Percentiles rank a stretch among this genome's conserved stretches.
These are phyloP conservation scores for Drosophila barbarae DNA, from an alignment of 2,888 invertebrate species.

Conservation along the genomic window DNA sequence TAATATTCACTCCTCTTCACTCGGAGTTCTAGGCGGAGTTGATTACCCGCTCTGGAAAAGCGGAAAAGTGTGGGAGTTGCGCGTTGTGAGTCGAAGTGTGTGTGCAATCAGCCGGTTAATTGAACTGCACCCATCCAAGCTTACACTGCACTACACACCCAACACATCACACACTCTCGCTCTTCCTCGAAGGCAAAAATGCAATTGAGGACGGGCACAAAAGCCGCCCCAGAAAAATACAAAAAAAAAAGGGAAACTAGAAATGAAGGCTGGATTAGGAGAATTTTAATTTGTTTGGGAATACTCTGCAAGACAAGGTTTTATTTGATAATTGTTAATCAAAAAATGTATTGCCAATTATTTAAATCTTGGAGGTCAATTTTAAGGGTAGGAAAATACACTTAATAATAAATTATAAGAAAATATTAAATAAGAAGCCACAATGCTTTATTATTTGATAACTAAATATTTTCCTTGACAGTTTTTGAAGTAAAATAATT, in stretches of 20 bases:
- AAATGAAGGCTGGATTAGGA: not conserved
- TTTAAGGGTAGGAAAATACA: too few species aligned
- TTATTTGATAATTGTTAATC: too few species aligned
- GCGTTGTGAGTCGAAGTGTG: conserved; percentile 33
- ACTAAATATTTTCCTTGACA: too few species aligned
- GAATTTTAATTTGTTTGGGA: too few species aligned
- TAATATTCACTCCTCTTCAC: conserved; percentile 46
- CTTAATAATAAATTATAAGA: too few species aligned
- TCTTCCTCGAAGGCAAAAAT: conserved; percentile 20
- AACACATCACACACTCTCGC: conserved; percentile 4
- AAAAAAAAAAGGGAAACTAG: not conserved
- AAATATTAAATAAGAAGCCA: too few species aligned
- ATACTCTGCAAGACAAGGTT: not conserved
- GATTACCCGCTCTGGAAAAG: conserved; percentile 1
- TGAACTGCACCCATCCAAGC: conserved; percentile 67
- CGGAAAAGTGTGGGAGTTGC: conserved; percentile 31
- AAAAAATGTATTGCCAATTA: too few species aligned
- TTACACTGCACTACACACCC: conserved; percentile 21
- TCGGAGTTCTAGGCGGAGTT: not conserved
- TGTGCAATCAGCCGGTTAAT: conserved; percentile 69
- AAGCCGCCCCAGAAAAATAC: conserved; percentile 2
- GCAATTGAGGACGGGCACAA: conserved; percentile 21
- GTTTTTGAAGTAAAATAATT: too few species aligned
- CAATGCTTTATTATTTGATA: too few species aligned
- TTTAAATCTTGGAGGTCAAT: too few species aligned